Base-by-base conservation (phyloP, 2,797 vertebrate genomes). In the Crocidura indochinensis region DNA sequence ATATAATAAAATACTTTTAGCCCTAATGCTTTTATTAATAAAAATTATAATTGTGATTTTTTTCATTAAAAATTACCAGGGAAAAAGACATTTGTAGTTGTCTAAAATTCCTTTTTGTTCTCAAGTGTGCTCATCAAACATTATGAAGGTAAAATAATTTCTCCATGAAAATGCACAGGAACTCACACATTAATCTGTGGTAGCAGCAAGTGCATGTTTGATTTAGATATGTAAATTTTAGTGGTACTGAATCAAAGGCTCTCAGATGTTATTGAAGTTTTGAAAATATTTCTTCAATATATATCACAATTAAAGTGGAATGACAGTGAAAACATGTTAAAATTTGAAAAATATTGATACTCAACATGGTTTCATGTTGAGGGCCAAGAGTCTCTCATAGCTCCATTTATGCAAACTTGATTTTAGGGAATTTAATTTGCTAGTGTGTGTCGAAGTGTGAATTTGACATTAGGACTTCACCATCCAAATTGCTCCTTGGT, bases 321-420 rank as follows among this genome's bases (percentile, higher is more conserved):
- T 5, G 60, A 46, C 44, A 51, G 17, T 67, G 3, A 67, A n/a
- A 72, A 60, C 29, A 69, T 62, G 11, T 6, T n/a, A 65, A 72
- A 91, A 60, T 56, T 81, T 75, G 8, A 27, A 64, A 80, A 77
- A 27, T 6, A 38, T 94, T 78, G 64, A 29, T 27, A 78, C 96
- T 82, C n/a, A 74, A 15, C 1, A 77, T 93, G 51, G 91, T 69
- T 17, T 90, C 47, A 84, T 62, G 83, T 69, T 84, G 60, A 81
- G 22, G 3, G 4, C 71, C 64, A 71, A 72, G 69, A 4, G 27
- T 8, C 8, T 10, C 72, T n/a, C 3, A 38, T 6, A 44, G 7
- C 75, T 5, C 11, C 31, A 60, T 22, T 49, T 46, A 60, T 44
- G 82, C 64, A 91, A 62, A 51, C 67, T 62, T 73, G 17, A 85